Evolutionary conservation across 1,140 invertebrate species (phyloP), one percentile per base, ranked within the genome.

Genomic region (Diorhabda elongata): DNA sequence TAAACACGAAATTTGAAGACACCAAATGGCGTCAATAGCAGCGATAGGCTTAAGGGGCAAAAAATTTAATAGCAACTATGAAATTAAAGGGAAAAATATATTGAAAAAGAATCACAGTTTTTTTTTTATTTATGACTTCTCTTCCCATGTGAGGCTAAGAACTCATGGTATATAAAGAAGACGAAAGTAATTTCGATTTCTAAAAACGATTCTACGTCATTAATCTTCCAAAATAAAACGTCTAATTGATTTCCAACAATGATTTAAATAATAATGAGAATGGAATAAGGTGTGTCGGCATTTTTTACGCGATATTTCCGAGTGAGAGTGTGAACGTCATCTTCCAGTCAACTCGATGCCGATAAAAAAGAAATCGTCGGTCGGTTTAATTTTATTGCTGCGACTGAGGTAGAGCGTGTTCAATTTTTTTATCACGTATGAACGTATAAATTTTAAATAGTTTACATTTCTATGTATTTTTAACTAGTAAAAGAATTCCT

Each of bases 221-320:
- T 52, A 52, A 52, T 52, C 47, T 52, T 52, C 47, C 47, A 52
- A 52, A 52, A 8, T n/a, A 3, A 52, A 3, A 52, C 47, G 47
- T 52, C 47, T 52, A 52, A 52, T 52, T 52, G 47, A 6, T n/a
- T 52, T 52, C 5, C n/a, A 52, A 52, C 47, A 52, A 52, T n/a
- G 6, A n/a, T 8, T 52, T 52, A 8, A 52, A 52, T 8, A n/a
- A n/a, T 52, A 52, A n/a, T 6, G n/a, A 52, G 47, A 52, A 52
- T 8, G 6, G n/a, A 52, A 52, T 52, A 52, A 52, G 47, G 47
- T n/a, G 47, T n/a, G 47, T n/a, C 47, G 47, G n/a, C 47, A 8
- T 52, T 52, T 52, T 52, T 52, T 52, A 52, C 47, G 47, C 47
- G 47, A 52, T 52, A 52, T 52, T 52, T 52, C 26, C n/a, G n/a